Base-by-base conservation (phyloP, 2,888 invertebrate species). In the Eremobia ochroleuca region DNA sequence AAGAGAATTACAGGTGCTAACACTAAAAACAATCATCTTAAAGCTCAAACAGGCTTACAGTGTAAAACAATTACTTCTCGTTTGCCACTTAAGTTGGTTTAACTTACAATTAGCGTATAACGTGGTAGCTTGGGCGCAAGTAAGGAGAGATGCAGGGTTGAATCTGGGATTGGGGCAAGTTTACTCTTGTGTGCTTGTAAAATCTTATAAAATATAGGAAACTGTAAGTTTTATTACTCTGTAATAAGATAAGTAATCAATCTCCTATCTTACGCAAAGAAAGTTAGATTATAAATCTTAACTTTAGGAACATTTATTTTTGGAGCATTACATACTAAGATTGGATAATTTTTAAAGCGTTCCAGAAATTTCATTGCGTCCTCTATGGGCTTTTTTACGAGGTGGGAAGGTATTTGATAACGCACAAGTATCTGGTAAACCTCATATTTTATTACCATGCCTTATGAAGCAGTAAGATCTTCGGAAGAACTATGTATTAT, bases 61-160 rank as follows among this genome's bases (percentile, higher is more conserved):
- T 90, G 91, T 94, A 94, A 94, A 94, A 94, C 94, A 94, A 94
- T 94, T 94, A 94, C 92, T 86, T 92, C 94, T 94, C 92, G 93
- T 92, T 93, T 91, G 87, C 92, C 94, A 92, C 94, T 94, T 93
- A 92, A 89, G 88, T 86, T 77, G 86, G 91, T 94, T 93, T 94
- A 89, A 90, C 83, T 87, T 87, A 88, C 91, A 91, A 93, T 94
- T 94, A 94, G 92, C 92, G 92, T 90, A 87, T 87, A 91, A 91
- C 90, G 87, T 76, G 89, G 65, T 82, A 18, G 59, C 5, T 65
- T 52, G 78, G 87, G 90, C 76, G 2, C 81, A 88, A 89, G 88
- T 72, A 40, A 76, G 65, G 68, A 28, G 64, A 43, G 72, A 28
- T 58, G 0, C 68, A 77, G 70, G 68, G 74, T 67, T 37, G 65